Conservation (phyloP, 2,113 vertebrate genomes). For the Dolichotis patagonum region DNA sequence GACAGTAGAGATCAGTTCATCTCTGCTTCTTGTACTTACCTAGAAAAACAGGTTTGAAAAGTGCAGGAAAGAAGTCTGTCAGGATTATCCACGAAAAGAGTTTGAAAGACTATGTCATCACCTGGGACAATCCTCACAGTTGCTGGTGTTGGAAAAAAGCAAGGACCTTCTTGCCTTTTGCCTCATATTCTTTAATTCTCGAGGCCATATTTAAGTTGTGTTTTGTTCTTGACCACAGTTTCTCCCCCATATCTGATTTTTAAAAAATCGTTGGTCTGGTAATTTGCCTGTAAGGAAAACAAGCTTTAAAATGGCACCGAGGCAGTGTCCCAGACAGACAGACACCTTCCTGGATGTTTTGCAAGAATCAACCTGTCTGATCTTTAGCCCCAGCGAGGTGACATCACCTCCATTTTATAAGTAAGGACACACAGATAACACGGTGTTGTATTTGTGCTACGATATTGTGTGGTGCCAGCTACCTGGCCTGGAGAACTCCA, state of each 20-base stretch:
- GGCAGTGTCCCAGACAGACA: background rate
- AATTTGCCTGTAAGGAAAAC: background rate
- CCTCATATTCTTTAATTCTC: background rate
- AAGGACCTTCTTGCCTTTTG: background rate
- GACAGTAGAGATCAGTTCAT: background rate
- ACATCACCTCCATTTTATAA: background rate
- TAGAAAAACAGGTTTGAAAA: constrained; percentile 71
- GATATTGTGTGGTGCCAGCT: background rate
- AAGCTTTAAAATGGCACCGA: background rate
- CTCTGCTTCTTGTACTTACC: background rate
- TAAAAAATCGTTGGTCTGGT: background rate
- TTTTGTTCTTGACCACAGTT: background rate
- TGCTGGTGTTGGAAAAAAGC: constrained; percentile 18
- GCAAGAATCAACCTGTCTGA: background rate
- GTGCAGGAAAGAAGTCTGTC: constrained; percentile 49
- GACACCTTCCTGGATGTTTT: background rate
- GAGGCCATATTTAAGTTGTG: background rate
- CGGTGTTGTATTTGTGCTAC: background rate
- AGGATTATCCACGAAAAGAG: constrained; percentile 52
- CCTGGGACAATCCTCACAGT: constrained; percentile 20
- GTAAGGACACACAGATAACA: background rate
- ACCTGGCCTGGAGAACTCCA: background rate
- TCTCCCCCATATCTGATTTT: background rate
- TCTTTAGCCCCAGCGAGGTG: background rate
- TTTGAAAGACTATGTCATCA: constrained; percentile 67